Evolutionary conservation across 2,797 vertebrate species (phyloP).

Genomic region (Enteromius thamalakanensis): DNA sequence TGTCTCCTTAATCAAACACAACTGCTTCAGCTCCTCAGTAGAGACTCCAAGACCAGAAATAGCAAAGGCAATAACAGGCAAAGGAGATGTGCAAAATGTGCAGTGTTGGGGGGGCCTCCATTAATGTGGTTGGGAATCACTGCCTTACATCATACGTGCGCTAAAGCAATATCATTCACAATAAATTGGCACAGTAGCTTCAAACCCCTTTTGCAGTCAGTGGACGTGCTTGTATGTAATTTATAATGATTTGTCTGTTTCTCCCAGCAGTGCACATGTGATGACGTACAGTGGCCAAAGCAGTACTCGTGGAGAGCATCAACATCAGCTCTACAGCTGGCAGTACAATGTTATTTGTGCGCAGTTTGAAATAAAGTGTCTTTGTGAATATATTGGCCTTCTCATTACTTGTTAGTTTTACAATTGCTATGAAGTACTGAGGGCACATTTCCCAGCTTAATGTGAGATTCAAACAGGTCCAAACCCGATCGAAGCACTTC

Average conservation of each 20-base stretch:
- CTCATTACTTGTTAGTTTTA: background rate
- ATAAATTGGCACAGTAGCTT: background rate
- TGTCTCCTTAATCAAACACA: too few relatives aligned
- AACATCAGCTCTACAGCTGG: slow-evolving; percentile 33
- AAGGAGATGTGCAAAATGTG: too few relatives aligned
- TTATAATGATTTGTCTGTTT: slow-evolving; percentile 32
- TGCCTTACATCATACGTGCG: too few relatives aligned
- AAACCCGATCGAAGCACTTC: background rate
- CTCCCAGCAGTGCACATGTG: slow-evolving; percentile 55
- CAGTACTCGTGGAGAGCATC: slow-evolving; percentile 48
- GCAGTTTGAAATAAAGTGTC: slow-evolving; percentile 74
- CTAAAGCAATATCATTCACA: background rate
- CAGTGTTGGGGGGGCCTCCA: too few relatives aligned
- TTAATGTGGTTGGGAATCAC: too few relatives aligned
- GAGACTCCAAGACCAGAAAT: too few relatives aligned
- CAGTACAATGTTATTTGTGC: slow-evolving; percentile 47
- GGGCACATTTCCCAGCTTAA: background rate
- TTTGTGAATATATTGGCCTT: slow-evolving; percentile 5
- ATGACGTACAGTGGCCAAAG: slow-evolving; percentile 56
- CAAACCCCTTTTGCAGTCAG: background rate
- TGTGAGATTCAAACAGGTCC: background rate
- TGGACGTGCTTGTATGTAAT: background rate
- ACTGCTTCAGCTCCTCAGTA: too few relatives aligned
- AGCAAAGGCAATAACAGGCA: too few relatives aligned
- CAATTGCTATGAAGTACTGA: background rate